Percentiles rank a stretch among this genome's conserved stretches.
These are phyloP conservation scores for Aphodius sticticus DNA, from an alignment of 2,888 invertebrate species.

Conservation along the genomic window DNA sequence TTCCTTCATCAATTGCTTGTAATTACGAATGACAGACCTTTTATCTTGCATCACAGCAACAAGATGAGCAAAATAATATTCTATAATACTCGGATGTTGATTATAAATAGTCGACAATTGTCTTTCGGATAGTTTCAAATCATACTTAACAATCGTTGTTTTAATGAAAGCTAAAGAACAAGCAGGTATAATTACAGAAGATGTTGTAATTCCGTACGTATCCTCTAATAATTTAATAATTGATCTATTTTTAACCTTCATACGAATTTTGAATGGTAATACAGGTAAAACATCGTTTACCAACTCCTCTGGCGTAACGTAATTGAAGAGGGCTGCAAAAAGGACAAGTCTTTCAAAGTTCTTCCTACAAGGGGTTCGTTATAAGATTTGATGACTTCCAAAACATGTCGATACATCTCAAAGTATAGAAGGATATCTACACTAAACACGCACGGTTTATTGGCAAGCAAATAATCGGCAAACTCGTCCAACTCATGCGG, in stretches of 20 bases:
- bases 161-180: constrained; percentile 35
- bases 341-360: constrained; percentile 40
- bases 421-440: constrained; percentile 35
- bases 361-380: constrained; percentile 32
- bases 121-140: constrained; percentile 29
- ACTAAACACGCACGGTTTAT: constrained; percentile 30
- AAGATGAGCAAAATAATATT: constrained; percentile 30
- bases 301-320: constrained; percentile 30
- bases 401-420: constrained; percentile 27
- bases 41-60: not conserved
- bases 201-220: constrained; percentile 37
- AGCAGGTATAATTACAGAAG: constrained; percentile 34
- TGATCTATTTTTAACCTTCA: constrained; percentile 36
- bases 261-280: constrained; percentile 33
- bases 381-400: constrained; percentile 37
- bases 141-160: constrained; percentile 27
- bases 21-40: not conserved
- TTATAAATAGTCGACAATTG: constrained; percentile 34
- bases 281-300: constrained; percentile 33
- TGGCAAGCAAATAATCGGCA: not conserved
- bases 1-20: constrained; percentile 11
- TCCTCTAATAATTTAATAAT: constrained; percentile 35
- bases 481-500: not conserved
- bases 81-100: constrained; percentile 28
- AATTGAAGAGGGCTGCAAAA: constrained; percentile 29